These are phyloP conservation scores for Protobothrops mucrosquamatus DNA, from an alignment of 2,113 vertebrate species.

Conservation along the genomic window DNA sequence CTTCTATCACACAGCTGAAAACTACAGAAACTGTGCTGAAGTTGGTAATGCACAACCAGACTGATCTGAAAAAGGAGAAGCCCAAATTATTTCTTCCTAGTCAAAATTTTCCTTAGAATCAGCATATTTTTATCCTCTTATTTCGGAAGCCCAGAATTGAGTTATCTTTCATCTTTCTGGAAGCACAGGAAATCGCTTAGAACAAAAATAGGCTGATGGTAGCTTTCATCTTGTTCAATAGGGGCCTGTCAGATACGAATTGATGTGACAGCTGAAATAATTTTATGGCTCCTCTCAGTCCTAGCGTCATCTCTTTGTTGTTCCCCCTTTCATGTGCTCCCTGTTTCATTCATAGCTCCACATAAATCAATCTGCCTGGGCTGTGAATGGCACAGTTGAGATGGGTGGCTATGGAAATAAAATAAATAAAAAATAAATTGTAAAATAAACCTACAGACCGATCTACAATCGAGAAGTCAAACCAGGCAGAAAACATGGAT, in stretches of 20 bases:
- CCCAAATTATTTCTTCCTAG: constrained; percentile 24
- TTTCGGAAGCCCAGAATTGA: constrained; percentile 14
- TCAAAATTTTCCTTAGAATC: constrained; percentile 30
- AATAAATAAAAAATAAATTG: not conserved
- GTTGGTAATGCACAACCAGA: not conserved
- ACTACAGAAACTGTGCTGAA: not conserved
- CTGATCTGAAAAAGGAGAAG: constrained; percentile 17
- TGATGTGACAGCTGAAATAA: constrained; percentile 4
- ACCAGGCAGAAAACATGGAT: not conserved
- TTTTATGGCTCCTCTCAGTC: constrained; percentile 19
- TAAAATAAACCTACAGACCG: constrained; percentile 30
- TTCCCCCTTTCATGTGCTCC: constrained; percentile 9
- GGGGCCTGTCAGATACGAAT: not conserved
- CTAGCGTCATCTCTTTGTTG: not conserved
- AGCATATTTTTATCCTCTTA: not conserved
- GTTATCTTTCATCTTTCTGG: not conserved
- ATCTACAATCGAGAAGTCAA: constrained; percentile 39
- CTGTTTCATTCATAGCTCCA: constrained; percentile 25
- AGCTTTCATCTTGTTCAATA: constrained; percentile 38
- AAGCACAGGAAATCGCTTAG: constrained; percentile 53
- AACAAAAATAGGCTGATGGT: constrained; percentile 46
- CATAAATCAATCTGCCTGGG: constrained; percentile 2
- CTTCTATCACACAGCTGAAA: not conserved
- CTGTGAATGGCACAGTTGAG: not conserved
- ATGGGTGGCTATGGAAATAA: not conserved